A percentile compares a stretch with the other conserved stretches of the same genome.
phyloP scores from a whole-genome alignment of 92 coral and sea anemone species.

The Virgularia gustaviana region DNA sequence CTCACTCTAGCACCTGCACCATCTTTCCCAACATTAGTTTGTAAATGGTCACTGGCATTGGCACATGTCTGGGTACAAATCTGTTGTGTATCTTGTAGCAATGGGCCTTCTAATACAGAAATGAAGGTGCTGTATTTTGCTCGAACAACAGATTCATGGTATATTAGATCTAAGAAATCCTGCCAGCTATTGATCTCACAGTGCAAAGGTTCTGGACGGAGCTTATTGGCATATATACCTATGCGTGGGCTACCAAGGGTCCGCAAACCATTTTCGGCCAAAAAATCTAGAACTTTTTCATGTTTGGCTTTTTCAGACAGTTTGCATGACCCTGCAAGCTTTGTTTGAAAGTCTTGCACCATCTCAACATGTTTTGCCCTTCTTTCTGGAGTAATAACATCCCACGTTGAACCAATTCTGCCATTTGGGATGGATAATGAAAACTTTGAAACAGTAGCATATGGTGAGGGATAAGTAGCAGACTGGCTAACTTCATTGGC shows the following conservation, averaged over 20 bases:
- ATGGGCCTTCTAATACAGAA: neutral
- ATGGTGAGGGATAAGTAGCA: constrained; percentile 2
- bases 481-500: constrained; percentile 4
- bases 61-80: too few relatives aligned
- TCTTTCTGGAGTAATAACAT: neutral
- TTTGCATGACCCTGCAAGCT: neutral
- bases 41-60: too few relatives aligned
- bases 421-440: neutral
- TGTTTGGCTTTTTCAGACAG: neutral
- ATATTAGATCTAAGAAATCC: neutral
- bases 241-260: neutral
- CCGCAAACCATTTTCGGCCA: neutral
- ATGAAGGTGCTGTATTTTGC: neutral
- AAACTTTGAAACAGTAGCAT: neutral
- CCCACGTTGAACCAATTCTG: neutral
- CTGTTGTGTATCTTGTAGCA: too few relatives aligned
- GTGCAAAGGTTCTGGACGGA: neutral
- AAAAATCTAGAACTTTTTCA: neutral
- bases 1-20: constrained; percentile 3
- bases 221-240: neutral
- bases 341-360: neutral
- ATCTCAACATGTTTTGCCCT: neutral
- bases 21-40: neutral
- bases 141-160: neutral
- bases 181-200: constrained; percentile 8